Base-by-base conservation (phyloP, 2,888 invertebrate species). In the Spisula subtruncata region DNA sequence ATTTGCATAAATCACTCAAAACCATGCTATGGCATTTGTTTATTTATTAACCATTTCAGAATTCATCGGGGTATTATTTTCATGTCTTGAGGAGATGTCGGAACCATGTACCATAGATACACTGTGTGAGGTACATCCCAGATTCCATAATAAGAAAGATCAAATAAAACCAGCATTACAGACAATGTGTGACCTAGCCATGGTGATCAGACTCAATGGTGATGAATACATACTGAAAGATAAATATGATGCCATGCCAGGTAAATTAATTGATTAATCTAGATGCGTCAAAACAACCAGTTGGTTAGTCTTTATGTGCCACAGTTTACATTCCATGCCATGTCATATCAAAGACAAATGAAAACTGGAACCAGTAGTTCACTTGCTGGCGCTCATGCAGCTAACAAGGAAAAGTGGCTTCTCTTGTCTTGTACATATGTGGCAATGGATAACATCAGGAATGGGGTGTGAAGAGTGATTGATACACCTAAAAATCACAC, bases 61-160 rank as follows among this genome's bases (percentile, higher is more conserved):
- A 32, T 35, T 86, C 5, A 71, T 54, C 1, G 89, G 41, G 16
- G 84, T 81, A 35, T 20, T 89, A n/a, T 89, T 35, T 56, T 32
- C 80, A 20, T 71, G n/a, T 54, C 41, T 89, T 6, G 20, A 46
- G 82, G 20, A 71, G 8, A 32, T 10, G 25, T 32, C 20, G 20
- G 14, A 48, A 35, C 86, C 86, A 16, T 51, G 48, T 10, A 82
- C 81, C 46, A 29, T 81, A 12, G 20, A 20, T 29, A 71, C 82
- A 32, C 56, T 86, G 16, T 86, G 86, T 51, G 35, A 29, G 16
- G 48, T 6, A 20, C 32, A 32, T 10, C 20, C 0, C 18, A 82
- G 86, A n/a, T 80, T 86, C 4, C 32, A 16, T 32, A 25, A 46
- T 32, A 66, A 48, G 20, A 54, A 25, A 41, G 51, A 46, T 0